These are phyloP conservation scores for Oscheius sp. DNA, from an alignment of 2,888 invertebrate species.

Conservation along the genomic window DNA sequence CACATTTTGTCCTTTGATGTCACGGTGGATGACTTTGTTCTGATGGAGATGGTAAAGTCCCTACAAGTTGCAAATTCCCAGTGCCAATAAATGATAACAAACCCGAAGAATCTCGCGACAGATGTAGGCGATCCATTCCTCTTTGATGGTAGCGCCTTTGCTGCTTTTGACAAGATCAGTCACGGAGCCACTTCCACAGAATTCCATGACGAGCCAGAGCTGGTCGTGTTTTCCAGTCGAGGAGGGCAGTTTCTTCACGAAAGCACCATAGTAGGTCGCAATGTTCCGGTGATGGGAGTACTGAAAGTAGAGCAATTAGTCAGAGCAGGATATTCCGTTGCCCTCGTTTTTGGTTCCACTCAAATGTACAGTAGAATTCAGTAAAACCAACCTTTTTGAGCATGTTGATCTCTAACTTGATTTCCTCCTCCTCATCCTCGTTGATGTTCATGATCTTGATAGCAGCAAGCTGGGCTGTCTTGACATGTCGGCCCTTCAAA, in stretches of 20 bases:
- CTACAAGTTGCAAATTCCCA: slow-evolving; percentile 77
- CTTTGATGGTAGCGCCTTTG: slow-evolving; percentile 95
- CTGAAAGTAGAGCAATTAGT: slow-evolving; percentile 76
- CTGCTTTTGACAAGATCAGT: slow-evolving; percentile 99
- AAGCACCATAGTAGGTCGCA: slow-evolving; percentile 99
- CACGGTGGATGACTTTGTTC: slow-evolving; percentile 98
- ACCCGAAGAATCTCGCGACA: slow-evolving; percentile 84
- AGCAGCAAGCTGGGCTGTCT: slow-evolving; percentile 98
- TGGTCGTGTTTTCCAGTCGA: slow-evolving; percentile 95
- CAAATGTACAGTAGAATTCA: too few species aligned
- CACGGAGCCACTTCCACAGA: slow-evolving; percentile 98
- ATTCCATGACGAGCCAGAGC: slow-evolving; percentile 97
- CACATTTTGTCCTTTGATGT: slow-evolving; percentile 96
- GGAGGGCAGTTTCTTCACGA: slow-evolving; percentile 90
- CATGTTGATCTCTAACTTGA: slow-evolving; percentile 99
- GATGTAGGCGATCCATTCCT: slow-evolving; percentile 99
- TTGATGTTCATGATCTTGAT: slow-evolving; percentile 99
- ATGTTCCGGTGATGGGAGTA: slow-evolving; percentile 99
- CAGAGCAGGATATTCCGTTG: too few species aligned
- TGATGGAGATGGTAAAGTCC: slow-evolving; percentile 96
- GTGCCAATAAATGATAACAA: slow-evolving; percentile 38
- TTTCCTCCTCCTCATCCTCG: slow-evolving; percentile 99
- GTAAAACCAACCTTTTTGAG: slow-evolving; percentile 83
- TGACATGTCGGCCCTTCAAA: slow-evolving; percentile 93
- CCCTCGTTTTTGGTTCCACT: too few species aligned